phyloP scores from a whole-genome alignment of 1,140 invertebrate species.

The Drosophila insularis region DNA sequence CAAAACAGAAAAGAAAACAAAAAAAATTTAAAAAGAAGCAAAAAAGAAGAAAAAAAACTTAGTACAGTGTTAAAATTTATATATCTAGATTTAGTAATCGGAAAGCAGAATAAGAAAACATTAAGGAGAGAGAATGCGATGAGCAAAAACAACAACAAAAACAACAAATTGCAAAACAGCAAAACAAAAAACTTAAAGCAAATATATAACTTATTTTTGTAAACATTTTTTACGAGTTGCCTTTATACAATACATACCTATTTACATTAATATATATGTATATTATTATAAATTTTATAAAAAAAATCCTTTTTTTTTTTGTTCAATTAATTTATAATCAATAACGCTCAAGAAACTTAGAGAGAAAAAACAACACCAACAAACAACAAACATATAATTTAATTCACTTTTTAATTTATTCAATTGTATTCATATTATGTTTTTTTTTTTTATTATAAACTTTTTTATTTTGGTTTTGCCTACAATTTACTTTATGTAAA shows the following conservation, averaged over 20 bases:
- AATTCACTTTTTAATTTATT: conserved; percentile 7
- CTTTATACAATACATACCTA: conserved; percentile 12
- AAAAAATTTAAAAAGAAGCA: background rate
- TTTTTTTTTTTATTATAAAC: background rate
- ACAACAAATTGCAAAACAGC: conserved; percentile 13
- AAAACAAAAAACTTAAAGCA: conserved; percentile 47
- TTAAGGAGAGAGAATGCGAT: conserved; percentile 16
- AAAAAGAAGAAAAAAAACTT: conserved; percentile 36
- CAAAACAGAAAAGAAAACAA: conserved; percentile 17
- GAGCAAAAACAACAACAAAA: conserved; percentile 24
- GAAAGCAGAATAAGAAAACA: conserved; percentile 5
- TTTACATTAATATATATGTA: conserved; percentile 30
- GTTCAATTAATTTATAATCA: conserved; percentile 38
- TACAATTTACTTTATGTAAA: conserved; percentile 9
- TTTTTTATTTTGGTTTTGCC: background rate
- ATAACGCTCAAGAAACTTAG: conserved; percentile 7
- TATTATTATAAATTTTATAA: conserved; percentile 15
- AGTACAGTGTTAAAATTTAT: conserved; percentile 55
- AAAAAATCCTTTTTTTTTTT: conserved; percentile 21
- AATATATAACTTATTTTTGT: conserved; percentile 59
- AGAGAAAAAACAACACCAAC: background rate
- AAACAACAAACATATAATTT: conserved; percentile 10
- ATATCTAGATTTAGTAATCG: conserved; percentile 5
- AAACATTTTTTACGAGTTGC: conserved; percentile 13
- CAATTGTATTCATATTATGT: background rate